Percentiles rank a stretch among this genome's conserved stretches.
Evolutionary conservation across 2,113 vertebrate genomes (phyloP).

Genomic region (Neotoma lepida): DNA sequence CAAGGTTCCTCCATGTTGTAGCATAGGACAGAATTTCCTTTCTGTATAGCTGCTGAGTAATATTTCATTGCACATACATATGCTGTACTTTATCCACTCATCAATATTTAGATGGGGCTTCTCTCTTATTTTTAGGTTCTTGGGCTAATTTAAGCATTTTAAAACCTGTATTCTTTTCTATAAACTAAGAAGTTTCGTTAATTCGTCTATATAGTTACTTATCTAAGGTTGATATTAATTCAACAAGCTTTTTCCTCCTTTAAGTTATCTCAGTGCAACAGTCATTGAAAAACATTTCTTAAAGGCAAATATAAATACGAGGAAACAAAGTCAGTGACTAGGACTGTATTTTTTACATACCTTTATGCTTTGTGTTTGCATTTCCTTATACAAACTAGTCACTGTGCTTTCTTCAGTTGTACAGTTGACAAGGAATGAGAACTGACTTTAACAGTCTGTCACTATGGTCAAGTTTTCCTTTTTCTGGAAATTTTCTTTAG

Average conservation of each 20-base stretch:
- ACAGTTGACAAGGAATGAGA: constrained; percentile 27
- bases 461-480: constrained; percentile 24
- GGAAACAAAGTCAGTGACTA: constrained; percentile 34
- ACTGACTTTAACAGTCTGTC: not conserved
- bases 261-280: constrained; percentile 17
- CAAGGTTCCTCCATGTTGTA: not conserved
- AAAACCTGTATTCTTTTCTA: constrained; percentile 12
- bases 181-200: constrained; percentile 47
- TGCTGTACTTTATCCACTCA: not conserved
- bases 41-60: not conserved
- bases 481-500: not conserved
- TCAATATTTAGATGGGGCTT: constrained; percentile 5
- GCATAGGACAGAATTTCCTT: constrained; percentile 8
- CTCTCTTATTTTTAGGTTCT: constrained; percentile 1
- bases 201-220: constrained; percentile 29
- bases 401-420: not conserved
- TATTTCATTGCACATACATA: not conserved
- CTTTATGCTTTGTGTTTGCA: constrained; percentile 54
- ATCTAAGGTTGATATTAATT: constrained; percentile 26
- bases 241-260: constrained; percentile 40
- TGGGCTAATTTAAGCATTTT: not conserved
- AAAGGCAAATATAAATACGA: constrained; percentile 42
- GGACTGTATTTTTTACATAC: constrained; percentile 12
- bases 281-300: constrained; percentile 23
- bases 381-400: constrained; percentile 51